Base-by-base conservation (phyloP, 1,140 invertebrate genomes). In the Riptortus pedestris region DNA sequence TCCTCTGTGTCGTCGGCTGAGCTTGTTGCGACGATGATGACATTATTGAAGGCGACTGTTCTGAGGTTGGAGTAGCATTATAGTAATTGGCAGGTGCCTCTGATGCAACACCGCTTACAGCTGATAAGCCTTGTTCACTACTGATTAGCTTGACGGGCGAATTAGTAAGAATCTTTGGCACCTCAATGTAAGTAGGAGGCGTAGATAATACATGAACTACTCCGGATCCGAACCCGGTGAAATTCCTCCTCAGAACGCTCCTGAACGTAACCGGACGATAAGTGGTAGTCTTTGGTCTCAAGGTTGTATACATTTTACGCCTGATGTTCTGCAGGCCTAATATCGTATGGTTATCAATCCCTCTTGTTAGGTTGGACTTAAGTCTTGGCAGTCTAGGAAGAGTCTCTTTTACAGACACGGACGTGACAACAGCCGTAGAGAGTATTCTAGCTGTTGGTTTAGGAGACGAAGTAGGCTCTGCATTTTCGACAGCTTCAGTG, bases 371-470 rank as follows among this genome's bases (percentile, higher is more conserved):
- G 24, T 58, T 63, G 16, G 20, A 0, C 18, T 59, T 62, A 22
- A 66, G 59, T 27, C 62, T 61, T 20, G 61, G 52, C 60, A 38
- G 16, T 24, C 60, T 47, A 18, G 59, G 59, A 9, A 47, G 45
- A 27, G 67, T 43, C 55, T 69, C 67, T 60, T 69, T 66, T 5
- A 69, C 66, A 2, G 68, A 69, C 4, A 69, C 67, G 2, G 68
- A 69, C 1, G 68, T 68, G 3, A 69, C 68, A 2, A 69, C 68
- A 14, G 68, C 68, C n/a, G 68, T 69, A 26, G 68, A 69, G n/a
- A 69, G 51, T n/a, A 69, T 67, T 61, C 62, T 69, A 5, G 68
- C 66, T 26, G 65, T 66, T 11, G 65, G 65, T 4, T 26, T 62
- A 14, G 65, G 65, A 2, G 47, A 20, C n/a, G 47, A 59, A 48